Base-by-base conservation (phyloP, 2,888 invertebrate genomes). In the Bembecia ichneumoniformis region DNA sequence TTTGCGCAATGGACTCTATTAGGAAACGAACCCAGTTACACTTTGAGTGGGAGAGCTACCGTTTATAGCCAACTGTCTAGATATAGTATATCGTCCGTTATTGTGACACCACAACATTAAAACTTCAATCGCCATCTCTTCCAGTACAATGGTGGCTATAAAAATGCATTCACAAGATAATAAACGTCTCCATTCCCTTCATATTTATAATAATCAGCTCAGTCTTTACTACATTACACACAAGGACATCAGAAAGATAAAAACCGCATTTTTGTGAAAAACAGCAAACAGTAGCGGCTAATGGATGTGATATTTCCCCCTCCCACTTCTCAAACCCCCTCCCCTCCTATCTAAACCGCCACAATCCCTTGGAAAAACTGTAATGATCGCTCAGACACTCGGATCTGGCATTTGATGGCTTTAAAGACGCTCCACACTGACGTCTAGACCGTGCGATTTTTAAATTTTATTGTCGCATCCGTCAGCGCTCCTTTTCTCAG, bases 361-460 rank as follows among this genome's bases (percentile, higher is more conserved):
- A 56, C 58, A 59, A 60, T 60, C 58, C 55, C 55, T 14, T 52
- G 49, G 55, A 55, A 61, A 59, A 54, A 60, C 58, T 40, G 57
- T 60, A 63, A 60, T 60, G 62, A 58, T 58, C 55, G 52, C 43
- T 14, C 55, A 55, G 59, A 54, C 57, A 56, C 56, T 57, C 57
- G 53, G 55, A 54, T 51, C 52, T 54, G 58, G 53, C 56, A 53
- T 52, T 55, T 56, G 59, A 59, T 56, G 58, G 57, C 59, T 59
- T 58, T 60, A 58, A 47, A 47, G 54, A 55, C 50, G 55, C 53
- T 28, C 55, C 52, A 55, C 46, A 48, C 44, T 43, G 34, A 10
- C 40, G 40, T 40, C 40, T 40, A 28, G 17, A 46, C 36, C 17
- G 15, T 45, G 13, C 14, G 40, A 40, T 40, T 40, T 40, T 40